Evolutionary conservation across 2,888 invertebrate genomes (phyloP), one percentile per base, ranked within the genome.

Genomic region (Harpalus rubripes): DNA sequence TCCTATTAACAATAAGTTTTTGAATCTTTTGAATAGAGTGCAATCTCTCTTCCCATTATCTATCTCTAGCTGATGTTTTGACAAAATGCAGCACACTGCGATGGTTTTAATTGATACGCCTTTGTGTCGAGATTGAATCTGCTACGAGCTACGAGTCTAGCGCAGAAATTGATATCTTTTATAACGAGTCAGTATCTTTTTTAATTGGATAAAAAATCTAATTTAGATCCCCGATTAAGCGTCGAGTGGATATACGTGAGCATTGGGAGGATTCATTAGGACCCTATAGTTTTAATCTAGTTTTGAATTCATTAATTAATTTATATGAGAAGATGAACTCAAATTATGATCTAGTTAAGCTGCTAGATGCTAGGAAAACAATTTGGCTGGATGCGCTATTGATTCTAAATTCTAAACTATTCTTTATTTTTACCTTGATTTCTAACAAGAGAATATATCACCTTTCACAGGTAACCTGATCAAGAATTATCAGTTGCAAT

Each of bases 111-210:
- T 81, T 81, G 81, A 81, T 81, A 63, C 65, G 44, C 81, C 81
- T 81, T 81, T 81, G 81, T 81, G 65, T 22, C 16, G 18, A 61
- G 81, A 81, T 81, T 81, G 81, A 8, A 81, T 81, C 52, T 41
- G 26, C 32, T 32, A 32, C 32, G 32, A 32, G 22, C 59, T 81
- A 2, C 52, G 32, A 12, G 63, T 39, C 15, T 15, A 52, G 61
- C 18, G 15, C 81, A 81, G 81, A 81, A 81, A 81, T 81, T 81
- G 81, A 81, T 81, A 81, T 81, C 81, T 81, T 81, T 81, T 65
- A 81, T 81, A 81, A 81, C 44, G 81, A 81, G 61, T 80, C 59
- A 58, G 39, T 81, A 81, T 81, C 81, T 63, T 63, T 81, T 81
- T 81, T 81, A 65, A 81, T 65, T 65, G 63, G 61, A 41, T 65